Evolutionary conservation across 1,140 invertebrate species (phyloP).

Genomic region (Potamilus streckersoni): DNA sequence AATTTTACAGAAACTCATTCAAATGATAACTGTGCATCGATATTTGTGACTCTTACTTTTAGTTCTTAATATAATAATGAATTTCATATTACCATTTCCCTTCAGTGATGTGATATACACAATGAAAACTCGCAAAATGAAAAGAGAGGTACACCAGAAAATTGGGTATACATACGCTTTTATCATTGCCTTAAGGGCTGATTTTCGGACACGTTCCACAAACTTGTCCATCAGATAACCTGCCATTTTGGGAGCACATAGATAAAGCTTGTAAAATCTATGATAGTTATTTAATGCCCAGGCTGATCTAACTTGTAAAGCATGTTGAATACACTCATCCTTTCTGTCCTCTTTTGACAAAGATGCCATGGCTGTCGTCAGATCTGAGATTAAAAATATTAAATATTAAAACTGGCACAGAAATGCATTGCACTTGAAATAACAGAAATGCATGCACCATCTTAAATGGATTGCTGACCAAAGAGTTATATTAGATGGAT

Average conservation of each 20-base stretch:
- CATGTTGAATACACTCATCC: constrained; percentile 87
- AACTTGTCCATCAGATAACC: constrained; percentile 98
- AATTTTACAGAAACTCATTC: no score
- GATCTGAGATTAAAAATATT: constrained; percentile 76
- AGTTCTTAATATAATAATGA: not conserved
- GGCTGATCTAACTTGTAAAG: constrained; percentile 86
- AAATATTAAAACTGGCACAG: not conserved
- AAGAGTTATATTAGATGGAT: no score
- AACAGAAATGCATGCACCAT: no score
- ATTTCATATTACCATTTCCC: not conserved
- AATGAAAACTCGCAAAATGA: constrained; percentile 7
- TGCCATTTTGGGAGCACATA: constrained; percentile 91
- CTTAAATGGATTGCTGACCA: no score
- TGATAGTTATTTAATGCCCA: constrained; percentile 93
- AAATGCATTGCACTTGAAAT: no score
- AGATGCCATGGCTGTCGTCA: constrained; percentile 88
- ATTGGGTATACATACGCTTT: constrained; percentile 88
- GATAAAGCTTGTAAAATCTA: constrained; percentile 91
- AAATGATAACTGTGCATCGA: no score
- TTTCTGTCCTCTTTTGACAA: constrained; percentile 82
- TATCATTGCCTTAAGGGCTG: constrained; percentile 89
- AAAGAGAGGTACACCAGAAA: not conserved
- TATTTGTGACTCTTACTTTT: not conserved
- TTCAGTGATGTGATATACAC: not conserved
- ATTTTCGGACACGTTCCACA: constrained; percentile 89